A percentile compares a stretch with the other conserved stretches of the same genome.
phyloP scores from a whole-genome alignment of 2,113 vertebrate species.

The Calyptommatus sinebrachiatus region DNA sequence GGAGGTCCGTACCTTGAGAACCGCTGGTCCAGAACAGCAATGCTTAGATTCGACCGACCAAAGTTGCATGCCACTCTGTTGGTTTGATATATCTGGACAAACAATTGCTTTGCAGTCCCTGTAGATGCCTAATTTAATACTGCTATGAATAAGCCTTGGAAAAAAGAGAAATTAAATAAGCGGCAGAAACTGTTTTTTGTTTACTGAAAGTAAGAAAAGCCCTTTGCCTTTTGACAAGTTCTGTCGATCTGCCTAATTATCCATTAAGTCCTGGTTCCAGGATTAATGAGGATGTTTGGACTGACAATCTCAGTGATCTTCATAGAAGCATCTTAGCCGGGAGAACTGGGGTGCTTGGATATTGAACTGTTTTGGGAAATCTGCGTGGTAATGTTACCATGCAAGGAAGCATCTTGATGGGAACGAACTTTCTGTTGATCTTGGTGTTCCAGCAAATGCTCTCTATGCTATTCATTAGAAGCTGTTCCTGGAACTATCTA shows the following conservation, averaged over 20 bases:
- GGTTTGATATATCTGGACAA: constrained; percentile 17
- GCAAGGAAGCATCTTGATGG: no score
- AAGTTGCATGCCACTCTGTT: neutral
- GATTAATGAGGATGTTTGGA: neutral
- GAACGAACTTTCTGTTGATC: neutral
- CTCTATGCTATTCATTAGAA: neutral
- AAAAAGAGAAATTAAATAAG: constrained; percentile 20
- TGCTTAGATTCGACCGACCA: neutral
- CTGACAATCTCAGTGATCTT: no score
- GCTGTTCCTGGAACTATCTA: neutral
- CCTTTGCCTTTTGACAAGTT: neutral
- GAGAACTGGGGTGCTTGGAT: neutral
- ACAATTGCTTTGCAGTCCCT: constrained; percentile 20
- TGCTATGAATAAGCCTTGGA: neutral
- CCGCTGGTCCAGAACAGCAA: no score
- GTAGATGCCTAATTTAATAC: constrained; percentile 18
- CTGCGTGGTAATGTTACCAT: neutral
- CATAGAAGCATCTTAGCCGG: neutral
- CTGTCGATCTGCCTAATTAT: neutral
- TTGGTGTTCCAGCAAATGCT: neutral
- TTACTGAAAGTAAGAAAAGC: neutral
- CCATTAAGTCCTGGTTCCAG: neutral
- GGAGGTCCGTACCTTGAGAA: no score
- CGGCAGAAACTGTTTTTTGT: constrained; percentile 1
- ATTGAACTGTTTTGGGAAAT: neutral